A percentile compares a stretch with the other conserved stretches of the same genome.
Evolutionary conservation across 1,140 invertebrate species (phyloP).

Genomic region (Subanguina moxae): DNA sequence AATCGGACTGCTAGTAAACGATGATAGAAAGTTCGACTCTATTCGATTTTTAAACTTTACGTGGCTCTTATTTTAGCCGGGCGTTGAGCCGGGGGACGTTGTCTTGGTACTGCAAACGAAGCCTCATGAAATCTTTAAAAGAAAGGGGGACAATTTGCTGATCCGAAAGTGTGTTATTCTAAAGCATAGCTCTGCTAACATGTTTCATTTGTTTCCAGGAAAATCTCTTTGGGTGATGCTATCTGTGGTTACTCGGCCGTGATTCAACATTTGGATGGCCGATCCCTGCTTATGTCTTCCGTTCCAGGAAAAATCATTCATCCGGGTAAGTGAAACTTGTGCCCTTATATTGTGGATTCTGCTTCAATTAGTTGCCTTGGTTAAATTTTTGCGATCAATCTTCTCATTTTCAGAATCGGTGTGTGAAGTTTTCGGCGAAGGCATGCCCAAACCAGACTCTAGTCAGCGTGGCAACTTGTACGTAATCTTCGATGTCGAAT

Average conservation of each 20-base stretch:
- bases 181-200: background rate
- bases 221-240: slow-evolving; percentile 63
- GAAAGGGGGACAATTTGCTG: slow-evolving; percentile 62
- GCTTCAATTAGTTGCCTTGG: too few species aligned
- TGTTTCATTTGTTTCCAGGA: slow-evolving; percentile 53
- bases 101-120: slow-evolving; percentile 64
- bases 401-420: slow-evolving; percentile 56
- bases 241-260: slow-evolving; percentile 64
- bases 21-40: too few species aligned
- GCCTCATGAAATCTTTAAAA: slow-evolving; percentile 61
- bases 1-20: too few species aligned
- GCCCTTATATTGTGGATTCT: background rate
- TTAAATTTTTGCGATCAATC: too few species aligned
- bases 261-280: slow-evolving; percentile 77
- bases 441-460: slow-evolving; percentile 69
- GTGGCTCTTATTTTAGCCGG: slow-evolving; percentile 52
- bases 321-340: slow-evolving; percentile 61
- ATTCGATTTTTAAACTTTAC: too few species aligned
- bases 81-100: slow-evolving; percentile 63
- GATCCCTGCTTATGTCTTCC: slow-evolving; percentile 72
- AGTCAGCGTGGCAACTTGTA: slow-evolving; percentile 81
- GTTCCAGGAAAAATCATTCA: slow-evolving; percentile 72
- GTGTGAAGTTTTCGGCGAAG: slow-evolving; percentile 63
- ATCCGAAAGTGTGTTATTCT: slow-evolving; percentile 53
- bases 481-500: slow-evolving; percentile 77